Evolutionary conservation across 2,113 vertebrate species (phyloP).

Genomic region (Conger conger): DNA sequence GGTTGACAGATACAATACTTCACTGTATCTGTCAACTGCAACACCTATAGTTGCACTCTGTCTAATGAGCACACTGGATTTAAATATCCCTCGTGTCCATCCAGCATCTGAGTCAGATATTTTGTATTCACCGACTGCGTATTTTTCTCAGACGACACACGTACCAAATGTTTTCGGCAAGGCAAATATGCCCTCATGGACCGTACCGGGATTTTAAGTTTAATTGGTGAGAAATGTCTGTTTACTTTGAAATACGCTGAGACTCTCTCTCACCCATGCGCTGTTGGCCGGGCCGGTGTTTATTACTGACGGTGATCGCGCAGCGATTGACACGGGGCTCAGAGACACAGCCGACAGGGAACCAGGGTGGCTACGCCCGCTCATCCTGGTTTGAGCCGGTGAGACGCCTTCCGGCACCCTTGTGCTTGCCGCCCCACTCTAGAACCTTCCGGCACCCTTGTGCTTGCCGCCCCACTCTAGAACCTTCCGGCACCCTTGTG

Average conservation of each 20-base stretch:
- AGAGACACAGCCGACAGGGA: neutral
- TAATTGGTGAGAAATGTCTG: neutral
- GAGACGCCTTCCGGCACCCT: neutral
- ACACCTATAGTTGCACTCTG: neutral
- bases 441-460: neutral
- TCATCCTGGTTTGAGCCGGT: neutral
- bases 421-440: neutral
- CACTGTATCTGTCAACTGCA: neutral
- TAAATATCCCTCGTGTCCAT: neutral
- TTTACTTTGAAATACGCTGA: neutral
- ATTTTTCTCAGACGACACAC: neutral
- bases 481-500: neutral
- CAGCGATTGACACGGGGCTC: neutral
- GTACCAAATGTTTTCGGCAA: neutral
- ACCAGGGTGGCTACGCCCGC: neutral
- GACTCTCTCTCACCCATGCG: neutral
- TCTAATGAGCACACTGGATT: neutral
- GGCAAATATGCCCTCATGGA: neutral
- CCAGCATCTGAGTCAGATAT: neutral
- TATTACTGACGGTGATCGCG: neutral
- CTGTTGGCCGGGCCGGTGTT: neutral
- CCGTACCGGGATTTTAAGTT: neutral
- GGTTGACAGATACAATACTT: too few species aligned
- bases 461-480: neutral
- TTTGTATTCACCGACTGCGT: neutral